phyloP scores from a whole-genome alignment of 92 coral and sea anemone genomes.

The Parazoanthus darwini region DNA sequence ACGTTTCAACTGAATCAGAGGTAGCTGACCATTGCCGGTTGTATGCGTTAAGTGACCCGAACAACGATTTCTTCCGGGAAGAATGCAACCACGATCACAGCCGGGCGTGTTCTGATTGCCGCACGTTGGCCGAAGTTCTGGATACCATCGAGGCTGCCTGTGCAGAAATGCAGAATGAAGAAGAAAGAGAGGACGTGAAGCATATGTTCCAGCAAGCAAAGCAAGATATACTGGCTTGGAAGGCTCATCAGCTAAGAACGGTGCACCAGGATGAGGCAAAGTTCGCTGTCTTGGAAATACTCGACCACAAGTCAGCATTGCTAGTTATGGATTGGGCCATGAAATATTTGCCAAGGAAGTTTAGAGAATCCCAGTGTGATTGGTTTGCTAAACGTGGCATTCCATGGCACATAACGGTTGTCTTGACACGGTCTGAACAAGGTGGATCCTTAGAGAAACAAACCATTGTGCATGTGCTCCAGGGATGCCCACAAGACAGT shows the following conservation, averaged over 20 bases:
- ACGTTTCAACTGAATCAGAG: slow-evolving; percentile 33
- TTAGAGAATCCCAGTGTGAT: slow-evolving; percentile 40
- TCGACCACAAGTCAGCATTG: slow-evolving; percentile 21
- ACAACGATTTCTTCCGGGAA: slow-evolving; percentile 4
- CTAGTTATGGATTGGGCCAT: slow-evolving; percentile 48
- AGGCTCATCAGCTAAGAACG: slow-evolving; percentile 49
- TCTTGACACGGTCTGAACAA: slow-evolving; percentile 26
- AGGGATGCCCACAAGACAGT: slow-evolving; percentile 41
- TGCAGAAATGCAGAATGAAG: neutral
- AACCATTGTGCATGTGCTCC: slow-evolving; percentile 44
- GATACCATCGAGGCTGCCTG: slow-evolving; percentile 30
- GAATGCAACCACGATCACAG: slow-evolving; percentile 36
- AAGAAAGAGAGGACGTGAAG: slow-evolving; percentile 24
- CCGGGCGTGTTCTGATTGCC: slow-evolving; percentile 33
- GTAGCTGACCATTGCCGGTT: slow-evolving; percentile 44
- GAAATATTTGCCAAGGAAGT: slow-evolving; percentile 43
- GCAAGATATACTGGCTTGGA: slow-evolving; percentile 40
- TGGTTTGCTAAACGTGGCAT: slow-evolving; percentile 52
- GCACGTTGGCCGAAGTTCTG: slow-evolving; percentile 24
- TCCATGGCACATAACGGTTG: slow-evolving; percentile 49
- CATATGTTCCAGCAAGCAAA: slow-evolving; percentile 32
- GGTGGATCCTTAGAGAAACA: slow-evolving; percentile 23
- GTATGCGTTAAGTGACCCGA: slow-evolving; percentile 42
- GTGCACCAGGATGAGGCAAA: slow-evolving; percentile 54
- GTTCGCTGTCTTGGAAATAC: slow-evolving; percentile 37